Conservation (phyloP, 2,797 vertebrate genomes). For the Alfaro cultratus region DNA sequence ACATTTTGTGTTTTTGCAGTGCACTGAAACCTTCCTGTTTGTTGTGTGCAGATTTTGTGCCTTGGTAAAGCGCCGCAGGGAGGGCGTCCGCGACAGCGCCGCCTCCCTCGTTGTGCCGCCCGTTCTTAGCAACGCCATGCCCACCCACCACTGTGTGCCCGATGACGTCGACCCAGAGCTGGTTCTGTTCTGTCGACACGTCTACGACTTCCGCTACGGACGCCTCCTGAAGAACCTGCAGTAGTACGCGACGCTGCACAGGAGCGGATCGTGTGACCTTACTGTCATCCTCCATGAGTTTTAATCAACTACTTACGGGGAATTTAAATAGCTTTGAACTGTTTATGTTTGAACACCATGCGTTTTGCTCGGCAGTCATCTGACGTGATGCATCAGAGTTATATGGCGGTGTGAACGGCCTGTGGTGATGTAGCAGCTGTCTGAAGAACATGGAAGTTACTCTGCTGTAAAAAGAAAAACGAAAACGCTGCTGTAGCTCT, state of each 20-base stretch:
- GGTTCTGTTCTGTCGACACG: constrained; percentile 98
- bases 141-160: constrained; percentile 94
- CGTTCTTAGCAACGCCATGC: constrained; percentile 87
- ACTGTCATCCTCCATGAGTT: constrained; percentile 33
- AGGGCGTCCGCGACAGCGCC: constrained; percentile 87
- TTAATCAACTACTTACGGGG: constrained; percentile 50
- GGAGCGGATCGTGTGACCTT: constrained; percentile 22
- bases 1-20: too few relatives aligned
- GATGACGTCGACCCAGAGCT: constrained; percentile 93
- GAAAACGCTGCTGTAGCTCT: constrained; percentile 71
- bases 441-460: constrained; percentile 58
- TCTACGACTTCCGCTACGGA: constrained; percentile 97
- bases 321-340: constrained; percentile 53
- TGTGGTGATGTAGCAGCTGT: constrained; percentile 62
- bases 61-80: constrained; percentile 95
- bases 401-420: constrained; percentile 45
- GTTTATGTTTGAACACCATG: constrained; percentile 31
- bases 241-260: constrained; percentile 74
- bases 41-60: constrained; percentile 93
- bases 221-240: constrained; percentile 99
- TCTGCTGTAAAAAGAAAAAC: constrained; percentile 65
- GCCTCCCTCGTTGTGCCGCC: constrained; percentile 88
- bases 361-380: constrained; percentile 48
- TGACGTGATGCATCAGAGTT: constrained; percentile 50
- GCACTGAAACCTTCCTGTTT: constrained; percentile 7